phyloP scores from a whole-genome alignment of 2,888 invertebrate genomes.

The Leptopilina drosophilae region DNA sequence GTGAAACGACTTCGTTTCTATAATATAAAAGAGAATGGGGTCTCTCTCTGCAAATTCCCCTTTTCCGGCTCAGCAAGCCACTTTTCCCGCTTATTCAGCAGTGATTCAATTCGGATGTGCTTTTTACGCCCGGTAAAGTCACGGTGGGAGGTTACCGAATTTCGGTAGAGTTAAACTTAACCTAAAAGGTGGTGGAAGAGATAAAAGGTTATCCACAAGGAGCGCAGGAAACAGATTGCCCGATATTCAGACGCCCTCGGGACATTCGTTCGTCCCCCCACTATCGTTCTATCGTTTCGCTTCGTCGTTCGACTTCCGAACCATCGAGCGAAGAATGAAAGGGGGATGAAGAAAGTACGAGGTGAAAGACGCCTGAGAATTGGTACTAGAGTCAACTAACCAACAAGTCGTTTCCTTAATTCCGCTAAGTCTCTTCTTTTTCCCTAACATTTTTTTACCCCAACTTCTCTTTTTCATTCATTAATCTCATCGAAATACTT shows the following conservation, averaged over 20 bases:
- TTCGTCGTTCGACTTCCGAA: conserved; percentile 72
- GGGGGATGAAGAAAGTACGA: conserved; percentile 46
- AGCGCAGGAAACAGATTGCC: conserved; percentile 74
- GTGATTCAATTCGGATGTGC: conserved; percentile 75
- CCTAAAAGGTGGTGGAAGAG: conserved; percentile 58
- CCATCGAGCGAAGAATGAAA: conserved; percentile 41
- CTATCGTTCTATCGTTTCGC: conserved; percentile 76
- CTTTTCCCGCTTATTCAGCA: conserved; percentile 77
- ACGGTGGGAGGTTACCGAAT: conserved; percentile 58
- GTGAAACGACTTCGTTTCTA: neutral
- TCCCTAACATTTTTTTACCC: conserved; percentile 48
- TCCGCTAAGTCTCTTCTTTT: conserved; percentile 62
- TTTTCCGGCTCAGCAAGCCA: conserved; percentile 64
- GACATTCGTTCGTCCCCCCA: conserved; percentile 72
- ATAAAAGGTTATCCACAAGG: conserved; percentile 74
- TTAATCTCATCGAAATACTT: conserved; percentile 50
- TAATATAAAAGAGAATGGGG: neutral
- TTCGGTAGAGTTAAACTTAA: conserved; percentile 60
- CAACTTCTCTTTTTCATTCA: conserved; percentile 42
- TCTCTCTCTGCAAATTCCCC: conserved; percentile 44
- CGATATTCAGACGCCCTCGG: conserved; percentile 78
- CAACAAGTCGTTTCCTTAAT: conserved; percentile 74
- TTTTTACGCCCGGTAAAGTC: conserved; percentile 63
- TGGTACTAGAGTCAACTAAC: conserved; percentile 66
- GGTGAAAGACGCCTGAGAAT: conserved; percentile 52